Evolutionary conservation across 2,113 vertebrate species (phyloP), one percentile per base, ranked within the genome.

Genomic region (Petromus typicus): DNA sequence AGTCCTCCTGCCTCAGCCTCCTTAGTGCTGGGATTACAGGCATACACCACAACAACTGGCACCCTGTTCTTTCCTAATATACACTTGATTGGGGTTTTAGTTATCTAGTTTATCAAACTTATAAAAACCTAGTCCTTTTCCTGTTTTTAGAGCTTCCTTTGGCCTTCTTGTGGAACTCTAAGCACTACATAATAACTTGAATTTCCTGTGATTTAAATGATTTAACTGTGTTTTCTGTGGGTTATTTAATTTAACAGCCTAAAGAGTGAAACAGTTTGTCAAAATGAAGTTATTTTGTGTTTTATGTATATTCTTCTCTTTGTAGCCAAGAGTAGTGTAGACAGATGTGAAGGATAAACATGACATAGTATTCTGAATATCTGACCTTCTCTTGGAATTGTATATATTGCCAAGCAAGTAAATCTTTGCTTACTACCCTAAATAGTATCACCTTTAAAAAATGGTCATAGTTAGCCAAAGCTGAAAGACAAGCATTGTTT

Each of bases 121-220:
- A 57, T 82, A 54, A 78, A 86, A 78, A 57, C 76, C 22, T 3
- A 32, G 48, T 80, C 57, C 48, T 76, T 85, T 66, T 66, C 7
- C 48, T 56, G 6, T 67, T 13, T 86, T 56, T 78, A 86, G 59
- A 56, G 30, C 48, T 85, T 83, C 22, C 59, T 92, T 56, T 92
- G n/a, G 20, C 56, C 61, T 30, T 66, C 45, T 34, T 76, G 27
- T 75, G 67, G 45, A 14, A 84, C 67, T 89, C 45, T 59, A 92
- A 54, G 57, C 64, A 76, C n/a, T 92, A 48, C 23, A 51, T 78
- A 91, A 71, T 81, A 81, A 81, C 56, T 84, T 87, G 32, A 80
- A 93, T 87, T 75, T 86, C 37, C 20, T 64, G 67, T 91, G 61
- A 37, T 56, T 86, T 17, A 93, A 71, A 25, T 80, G 32, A 59